Base-by-base conservation (phyloP, 2,888 invertebrate species). In the Cotesia congregata region DNA sequence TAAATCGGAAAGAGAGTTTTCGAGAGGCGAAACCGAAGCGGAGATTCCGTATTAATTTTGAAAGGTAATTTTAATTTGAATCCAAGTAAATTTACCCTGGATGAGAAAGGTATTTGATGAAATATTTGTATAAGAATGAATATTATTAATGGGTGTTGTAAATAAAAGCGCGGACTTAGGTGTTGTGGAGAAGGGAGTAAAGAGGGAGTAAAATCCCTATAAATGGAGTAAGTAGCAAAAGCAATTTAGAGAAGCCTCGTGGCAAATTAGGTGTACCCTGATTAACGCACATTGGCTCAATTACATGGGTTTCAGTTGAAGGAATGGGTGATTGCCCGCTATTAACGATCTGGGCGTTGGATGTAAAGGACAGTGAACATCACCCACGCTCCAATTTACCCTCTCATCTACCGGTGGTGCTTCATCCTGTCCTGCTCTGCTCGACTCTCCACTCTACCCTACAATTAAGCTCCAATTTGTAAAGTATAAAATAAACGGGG, bases 201-300 rank as follows among this genome's bases (percentile, higher is more conserved):
- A 15, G 40, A 9, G 60, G 30, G 60, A 71, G 15, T 7, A 7
- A 38, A 71, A 71, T 30, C 61, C 38, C 60, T 71, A 60, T 67
- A 73, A 60, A 39, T 67, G 40, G 68, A 68, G 40, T 77, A 80
- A 77, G 82, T 81, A 84, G 83, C 83, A 83, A 84, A 84, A 84
- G 84, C 84, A 83, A 84, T 84, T 81, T 79, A 77, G 81, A 83
- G 81, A 81, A 82, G 82, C 83, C 83, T 81, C 74, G 80, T 83
- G 80, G 84, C 83, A 83, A 84, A 84, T 84, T 84, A 83, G 83
- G 81, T 84, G 81, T 74, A 75, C 79, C 76, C 83, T 84, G 84
- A 84, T 84, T 84, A 84, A 84, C 84, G 84, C 83, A 80, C 83
- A 83, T 84, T 84, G 83, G 83, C 82, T 84, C 83, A 84, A 84